A percentile compares a stretch with the other conserved stretches of the same genome.
These are phyloP conservation scores for Rhabdomys dilectus DNA, from an alignment of 2,113 vertebrate species.

Conservation along the genomic window DNA sequence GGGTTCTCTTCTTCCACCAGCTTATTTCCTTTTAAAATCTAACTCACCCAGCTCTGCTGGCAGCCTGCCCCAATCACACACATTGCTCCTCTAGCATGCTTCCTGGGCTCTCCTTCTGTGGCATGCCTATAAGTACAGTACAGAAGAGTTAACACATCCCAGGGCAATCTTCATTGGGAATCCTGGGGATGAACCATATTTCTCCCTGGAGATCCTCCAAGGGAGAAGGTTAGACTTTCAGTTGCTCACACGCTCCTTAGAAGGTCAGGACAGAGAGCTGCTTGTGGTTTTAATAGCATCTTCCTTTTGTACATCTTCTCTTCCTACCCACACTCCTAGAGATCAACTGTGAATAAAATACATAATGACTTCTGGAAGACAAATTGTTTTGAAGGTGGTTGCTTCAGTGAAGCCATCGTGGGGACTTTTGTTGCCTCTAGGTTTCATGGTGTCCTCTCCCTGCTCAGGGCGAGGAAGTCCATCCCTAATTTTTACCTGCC, in stretches of 20 bases:
- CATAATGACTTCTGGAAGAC: too few relatives aligned
- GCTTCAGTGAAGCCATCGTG: neutral
- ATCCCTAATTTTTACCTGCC: neutral
- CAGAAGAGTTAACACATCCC: neutral
- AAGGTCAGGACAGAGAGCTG: neutral
- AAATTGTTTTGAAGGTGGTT: neutral
- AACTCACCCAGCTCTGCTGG: neutral
- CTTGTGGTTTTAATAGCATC: neutral
- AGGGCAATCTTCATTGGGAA: neutral
- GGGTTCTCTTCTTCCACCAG: too few relatives aligned
- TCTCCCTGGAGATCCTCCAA: neutral
- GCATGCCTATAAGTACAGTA: neutral
- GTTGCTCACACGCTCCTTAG: neutral
- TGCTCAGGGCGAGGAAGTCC: neutral
- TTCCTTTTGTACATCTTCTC: neutral
- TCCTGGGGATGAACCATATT: neutral
- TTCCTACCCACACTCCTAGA: neutral
- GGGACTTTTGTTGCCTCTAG: neutral
- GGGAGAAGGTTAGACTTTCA: neutral
- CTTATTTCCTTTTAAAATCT: neutral
- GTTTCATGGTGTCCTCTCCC: neutral
- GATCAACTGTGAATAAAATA: neutral
- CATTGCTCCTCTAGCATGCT: neutral
- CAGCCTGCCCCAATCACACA: neutral
- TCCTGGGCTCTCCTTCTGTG: neutral